A percentile compares a stretch with the other conserved stretches of the same genome.
phyloP scores from a whole-genome alignment of 1,140 invertebrate genomes.

The Sipha flava region DNA sequence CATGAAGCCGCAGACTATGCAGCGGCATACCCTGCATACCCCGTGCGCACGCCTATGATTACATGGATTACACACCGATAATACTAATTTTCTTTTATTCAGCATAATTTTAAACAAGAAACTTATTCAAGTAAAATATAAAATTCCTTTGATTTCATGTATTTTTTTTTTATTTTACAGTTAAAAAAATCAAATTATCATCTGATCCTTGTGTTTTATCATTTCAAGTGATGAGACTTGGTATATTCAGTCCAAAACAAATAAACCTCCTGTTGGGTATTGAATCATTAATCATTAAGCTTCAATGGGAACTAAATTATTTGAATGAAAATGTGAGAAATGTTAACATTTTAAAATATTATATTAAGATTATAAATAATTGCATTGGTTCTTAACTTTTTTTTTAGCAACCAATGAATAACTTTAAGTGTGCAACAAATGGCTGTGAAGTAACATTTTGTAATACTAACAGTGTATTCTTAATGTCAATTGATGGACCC shows the following conservation, averaged over 20 bases:
- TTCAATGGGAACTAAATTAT: not conserved
- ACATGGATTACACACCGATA: too few species aligned
- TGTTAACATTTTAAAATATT: too few species aligned
- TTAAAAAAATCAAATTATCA: not conserved
- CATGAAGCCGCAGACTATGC: too few species aligned
- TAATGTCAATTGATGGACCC: conserved; percentile 9
- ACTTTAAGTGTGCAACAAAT: not conserved
- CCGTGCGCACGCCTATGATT: too few species aligned
- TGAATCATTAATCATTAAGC: not conserved
- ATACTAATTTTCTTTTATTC: too few species aligned
- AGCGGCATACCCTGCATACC: too few species aligned
- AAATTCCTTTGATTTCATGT: too few species aligned
- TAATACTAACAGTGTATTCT: not conserved
- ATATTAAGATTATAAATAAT: too few species aligned
- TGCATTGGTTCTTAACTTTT: not conserved
- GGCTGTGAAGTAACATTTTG: not conserved
- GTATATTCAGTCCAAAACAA: conserved; percentile 12
- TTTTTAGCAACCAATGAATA: conserved; percentile 7
- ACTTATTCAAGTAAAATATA: too few species aligned
- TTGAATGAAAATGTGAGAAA: conserved; percentile 6
- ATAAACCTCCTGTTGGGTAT: not conserved
- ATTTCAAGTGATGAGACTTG: not conserved
- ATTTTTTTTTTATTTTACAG: not conserved
- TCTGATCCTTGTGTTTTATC: not conserved
- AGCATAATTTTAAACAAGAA: too few species aligned